phyloP scores from a whole-genome alignment of 2,113 vertebrate genomes.

The Globicephala melas region DNA sequence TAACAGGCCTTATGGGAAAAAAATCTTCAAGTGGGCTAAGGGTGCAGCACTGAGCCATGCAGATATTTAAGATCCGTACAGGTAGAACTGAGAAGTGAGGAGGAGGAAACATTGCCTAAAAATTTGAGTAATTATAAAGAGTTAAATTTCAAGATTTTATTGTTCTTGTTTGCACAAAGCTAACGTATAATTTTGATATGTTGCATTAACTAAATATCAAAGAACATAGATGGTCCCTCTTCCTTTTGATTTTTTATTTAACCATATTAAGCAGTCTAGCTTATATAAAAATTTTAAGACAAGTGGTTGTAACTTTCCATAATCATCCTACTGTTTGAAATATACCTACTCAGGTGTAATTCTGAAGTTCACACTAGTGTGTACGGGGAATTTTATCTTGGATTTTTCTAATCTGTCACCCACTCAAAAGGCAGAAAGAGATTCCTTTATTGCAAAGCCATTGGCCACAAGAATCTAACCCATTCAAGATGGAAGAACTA shows the following conservation, averaged over 20 bases:
- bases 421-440: neutral
- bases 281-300: slow-evolving; percentile 36
- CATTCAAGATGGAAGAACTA: neutral
- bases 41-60: neutral
- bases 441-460: neutral
- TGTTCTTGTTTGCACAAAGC: slow-evolving; percentile 9
- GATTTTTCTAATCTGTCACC: slow-evolving; percentile 9
- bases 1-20: neutral
- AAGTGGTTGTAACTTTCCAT: neutral
- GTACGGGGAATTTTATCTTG: slow-evolving; percentile 31
- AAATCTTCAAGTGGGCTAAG: neutral
- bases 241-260: slow-evolving; percentile 44
- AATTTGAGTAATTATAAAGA: slow-evolving; percentile 50
- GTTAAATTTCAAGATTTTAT: neutral
- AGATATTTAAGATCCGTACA: neutral
- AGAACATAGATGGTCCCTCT: neutral
- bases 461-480: neutral
- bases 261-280: neutral
- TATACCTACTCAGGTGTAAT: slow-evolving; percentile 31
- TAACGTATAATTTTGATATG: accelerated
- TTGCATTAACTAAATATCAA: slow-evolving; percentile 6
- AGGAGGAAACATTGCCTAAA: neutral
- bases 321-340: slow-evolving; percentile 39
- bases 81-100: neutral
- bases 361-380: slow-evolving; percentile 35